phyloP scores from a whole-genome alignment of 1,140 invertebrate species.

The Saccostrea glomerata region DNA sequence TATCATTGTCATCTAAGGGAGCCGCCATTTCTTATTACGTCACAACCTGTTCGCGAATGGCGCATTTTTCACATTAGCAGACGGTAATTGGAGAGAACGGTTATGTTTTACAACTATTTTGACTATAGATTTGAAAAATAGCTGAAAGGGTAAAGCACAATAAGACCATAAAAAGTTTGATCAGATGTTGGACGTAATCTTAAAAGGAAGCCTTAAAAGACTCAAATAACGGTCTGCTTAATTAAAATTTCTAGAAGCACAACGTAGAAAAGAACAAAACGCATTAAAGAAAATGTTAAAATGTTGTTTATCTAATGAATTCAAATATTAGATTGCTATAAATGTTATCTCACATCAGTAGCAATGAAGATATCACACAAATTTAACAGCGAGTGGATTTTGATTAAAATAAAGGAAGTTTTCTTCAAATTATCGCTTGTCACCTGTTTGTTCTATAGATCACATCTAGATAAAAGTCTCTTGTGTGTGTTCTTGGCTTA shows the following conservation, averaged over 20 bases:
- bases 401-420: not conserved
- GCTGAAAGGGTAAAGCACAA: not conserved
- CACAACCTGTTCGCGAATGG: conserved; percentile 3
- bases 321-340: not conserved
- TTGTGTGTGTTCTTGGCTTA: not conserved
- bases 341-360: not conserved
- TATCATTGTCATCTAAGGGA: not conserved
- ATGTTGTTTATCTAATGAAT: not conserved
- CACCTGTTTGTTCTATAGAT: not conserved
- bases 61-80: conserved; percentile 25
- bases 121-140: not conserved
- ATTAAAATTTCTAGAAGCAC: too few relatives aligned
- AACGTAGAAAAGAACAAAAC: not conserved
- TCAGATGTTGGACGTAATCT: too few relatives aligned
- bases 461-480: not conserved
- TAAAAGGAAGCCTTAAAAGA: too few relatives aligned
- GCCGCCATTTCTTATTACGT: conserved; percentile 28
- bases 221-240: too few relatives aligned
- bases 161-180: too few relatives aligned
- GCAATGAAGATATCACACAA: not conserved
- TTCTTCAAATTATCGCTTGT: not conserved
- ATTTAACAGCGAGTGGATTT: not conserved
- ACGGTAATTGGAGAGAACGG: conserved; percentile 9
- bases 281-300: not conserved
- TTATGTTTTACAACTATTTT: not conserved